Evolutionary conservation across 2,888 invertebrate species (phyloP).

Genomic region (Silvanus unidentatus): DNA sequence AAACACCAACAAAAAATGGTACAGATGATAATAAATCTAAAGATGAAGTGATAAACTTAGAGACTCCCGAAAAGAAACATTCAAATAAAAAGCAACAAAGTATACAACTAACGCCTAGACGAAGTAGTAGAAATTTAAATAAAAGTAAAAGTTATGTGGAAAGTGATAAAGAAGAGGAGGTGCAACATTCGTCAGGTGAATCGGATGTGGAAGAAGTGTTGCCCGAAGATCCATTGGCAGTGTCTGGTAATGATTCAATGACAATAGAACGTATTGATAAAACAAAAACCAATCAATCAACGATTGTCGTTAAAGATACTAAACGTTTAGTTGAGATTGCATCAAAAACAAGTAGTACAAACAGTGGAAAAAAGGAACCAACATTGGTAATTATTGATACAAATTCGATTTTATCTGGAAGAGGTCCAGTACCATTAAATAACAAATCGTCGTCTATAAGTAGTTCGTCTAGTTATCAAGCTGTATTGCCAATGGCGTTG

Average conservation of each 20-base stretch:
- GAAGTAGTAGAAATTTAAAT: constrained; percentile 55
- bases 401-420: constrained; percentile 62
- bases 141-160: constrained; percentile 51
- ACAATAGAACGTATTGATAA: constrained; percentile 21
- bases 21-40: constrained; percentile 15
- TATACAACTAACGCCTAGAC: constrained; percentile 29
- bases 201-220: constrained; percentile 62
- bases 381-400: constrained; percentile 75
- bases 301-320: constrained; percentile 63
- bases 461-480: constrained; percentile 39
- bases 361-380: constrained; percentile 58
- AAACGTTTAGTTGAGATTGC: constrained; percentile 66
- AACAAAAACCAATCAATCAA: constrained; percentile 14
- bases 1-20: constrained; percentile 34
- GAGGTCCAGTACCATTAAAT: constrained; percentile 51
- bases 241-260: constrained; percentile 27
- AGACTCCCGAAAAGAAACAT: constrained; percentile 45
- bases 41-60: constrained; percentile 33
- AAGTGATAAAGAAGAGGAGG: constrained; percentile 43
- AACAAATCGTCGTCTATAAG: constrained; percentile 35
- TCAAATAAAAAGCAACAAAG: constrained; percentile 26
- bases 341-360: constrained; percentile 49
- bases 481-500: constrained; percentile 49
- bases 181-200: constrained; percentile 46
- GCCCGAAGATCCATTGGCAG: constrained; percentile 55